phyloP scores from a whole-genome alignment of 2,888 invertebrate species.

The Caenorhabditis sp. region DNA sequence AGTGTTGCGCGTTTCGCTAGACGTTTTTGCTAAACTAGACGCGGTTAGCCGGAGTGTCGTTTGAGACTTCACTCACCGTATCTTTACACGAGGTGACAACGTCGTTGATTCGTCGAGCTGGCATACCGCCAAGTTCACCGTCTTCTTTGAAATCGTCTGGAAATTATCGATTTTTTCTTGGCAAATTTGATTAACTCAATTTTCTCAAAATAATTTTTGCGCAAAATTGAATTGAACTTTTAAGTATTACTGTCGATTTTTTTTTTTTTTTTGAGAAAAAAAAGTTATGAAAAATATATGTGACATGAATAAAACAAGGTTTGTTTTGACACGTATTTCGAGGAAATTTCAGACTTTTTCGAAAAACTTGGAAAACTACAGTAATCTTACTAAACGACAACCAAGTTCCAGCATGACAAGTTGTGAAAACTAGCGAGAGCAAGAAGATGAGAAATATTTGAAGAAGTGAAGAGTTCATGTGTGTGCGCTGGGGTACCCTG shows the following conservation, averaged over 20 bases:
- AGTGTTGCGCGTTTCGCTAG: conserved; percentile 30
- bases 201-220: background rate
- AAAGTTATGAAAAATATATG: too few species aligned
- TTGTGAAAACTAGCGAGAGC: background rate
- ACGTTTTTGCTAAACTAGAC: conserved; percentile 33
- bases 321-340: too few species aligned
- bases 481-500: background rate
- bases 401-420: conserved; percentile 33
- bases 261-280: too few species aligned
- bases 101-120: conserved; percentile 28
- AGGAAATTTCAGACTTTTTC: too few species aligned
- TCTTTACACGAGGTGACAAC: conserved; percentile 35
- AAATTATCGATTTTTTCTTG: conserved; percentile 4
- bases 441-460: conserved; percentile 11
- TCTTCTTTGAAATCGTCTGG: conserved; percentile 40
- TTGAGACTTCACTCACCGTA: conserved; percentile 11
- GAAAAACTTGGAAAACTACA: too few species aligned
- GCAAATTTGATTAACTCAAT: background rate
- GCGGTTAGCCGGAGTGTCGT: background rate
- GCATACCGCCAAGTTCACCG: conserved; percentile 17
- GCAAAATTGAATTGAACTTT: background rate
- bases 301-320: too few species aligned
- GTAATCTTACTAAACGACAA: conserved; percentile 37
- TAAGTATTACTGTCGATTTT: too few species aligned
- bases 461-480: conserved; percentile 7